These are phyloP conservation scores for Orius insidiosus DNA, from an alignment of 1,140 invertebrate species.

Conservation along the genomic window DNA sequence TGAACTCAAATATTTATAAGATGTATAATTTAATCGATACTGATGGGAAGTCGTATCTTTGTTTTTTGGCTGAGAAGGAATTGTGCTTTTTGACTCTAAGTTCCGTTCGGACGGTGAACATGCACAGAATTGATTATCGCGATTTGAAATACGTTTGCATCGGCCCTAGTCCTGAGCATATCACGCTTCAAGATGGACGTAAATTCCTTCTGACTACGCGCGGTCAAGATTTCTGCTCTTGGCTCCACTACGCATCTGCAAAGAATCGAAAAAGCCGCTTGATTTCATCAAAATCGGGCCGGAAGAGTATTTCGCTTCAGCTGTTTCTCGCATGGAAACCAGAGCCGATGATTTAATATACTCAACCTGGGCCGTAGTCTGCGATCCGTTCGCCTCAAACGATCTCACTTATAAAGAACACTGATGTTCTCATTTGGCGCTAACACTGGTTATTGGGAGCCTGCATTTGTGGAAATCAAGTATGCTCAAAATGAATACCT, in stretches of 20 bases:
- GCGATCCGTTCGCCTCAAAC: neutral
- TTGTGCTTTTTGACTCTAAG: slow-evolving; percentile 2
- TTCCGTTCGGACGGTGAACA: neutral
- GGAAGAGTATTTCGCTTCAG: neutral
- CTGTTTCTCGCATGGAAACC: neutral
- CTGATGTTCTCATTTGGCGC: slow-evolving; percentile 7
- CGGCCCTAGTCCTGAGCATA: slow-evolving; percentile 3
- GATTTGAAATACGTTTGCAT: slow-evolving; percentile 2
- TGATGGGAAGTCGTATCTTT: slow-evolving; percentile 2
- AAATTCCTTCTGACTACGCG: slow-evolving; percentile 1
- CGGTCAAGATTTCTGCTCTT: slow-evolving; percentile 8
- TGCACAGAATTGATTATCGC: neutral
- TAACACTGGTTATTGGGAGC: slow-evolving; percentile 3
- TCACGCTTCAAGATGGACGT: neutral
- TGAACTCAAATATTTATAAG: neutral
- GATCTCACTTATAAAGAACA: slow-evolving; percentile 5
- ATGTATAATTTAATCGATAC: neutral
- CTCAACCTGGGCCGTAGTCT: slow-evolving; percentile 1
- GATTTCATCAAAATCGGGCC: slow-evolving; percentile 4
- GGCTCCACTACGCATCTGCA: slow-evolving; percentile 2
- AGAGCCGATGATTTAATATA: slow-evolving; percentile 2
- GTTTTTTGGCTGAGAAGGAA: slow-evolving; percentile 6
- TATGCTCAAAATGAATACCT: neutral
- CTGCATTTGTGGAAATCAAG: slow-evolving; percentile 8
- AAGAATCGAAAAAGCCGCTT: slow-evolving; percentile 1